Conservation (phyloP, 1,140 invertebrate species). For the Apis cerana region DNA sequence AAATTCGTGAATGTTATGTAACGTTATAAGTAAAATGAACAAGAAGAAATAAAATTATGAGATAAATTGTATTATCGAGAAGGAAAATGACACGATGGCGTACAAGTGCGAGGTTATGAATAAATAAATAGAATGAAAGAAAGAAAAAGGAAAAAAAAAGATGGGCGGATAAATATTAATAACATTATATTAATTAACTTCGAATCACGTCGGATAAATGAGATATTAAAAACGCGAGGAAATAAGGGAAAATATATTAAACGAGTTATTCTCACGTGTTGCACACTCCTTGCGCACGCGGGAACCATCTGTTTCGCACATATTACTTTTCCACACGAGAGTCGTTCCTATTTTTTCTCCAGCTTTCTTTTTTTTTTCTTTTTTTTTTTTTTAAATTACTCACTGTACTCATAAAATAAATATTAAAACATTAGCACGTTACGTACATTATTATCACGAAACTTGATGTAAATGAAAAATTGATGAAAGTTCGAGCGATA, state of each 20-base stretch:
- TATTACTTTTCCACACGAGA: neutral
- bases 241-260: neutral
- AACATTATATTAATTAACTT: neutral
- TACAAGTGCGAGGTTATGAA: too few species aligned
- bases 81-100: too few species aligned
- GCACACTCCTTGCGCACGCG: neutral
- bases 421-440: neutral
- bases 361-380: too few species aligned
- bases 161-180: neutral
- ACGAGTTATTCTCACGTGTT: constrained; percentile 9
- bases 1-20: too few species aligned
- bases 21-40: too few species aligned
- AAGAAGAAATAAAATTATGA: too few species aligned
- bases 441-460: too few species aligned
- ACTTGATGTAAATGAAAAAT: too few species aligned
- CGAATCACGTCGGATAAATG: neutral
- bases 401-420: neutral
- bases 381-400: neutral
- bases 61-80: too few species aligned
- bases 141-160: too few species aligned
- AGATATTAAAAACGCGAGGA: neutral
- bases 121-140: neutral
- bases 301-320: constrained; percentile 14
- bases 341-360: neutral
- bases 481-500: too few species aligned